phyloP scores from a whole-genome alignment of 2,113 vertebrate genomes.

The Pleuronectes platessa region DNA sequence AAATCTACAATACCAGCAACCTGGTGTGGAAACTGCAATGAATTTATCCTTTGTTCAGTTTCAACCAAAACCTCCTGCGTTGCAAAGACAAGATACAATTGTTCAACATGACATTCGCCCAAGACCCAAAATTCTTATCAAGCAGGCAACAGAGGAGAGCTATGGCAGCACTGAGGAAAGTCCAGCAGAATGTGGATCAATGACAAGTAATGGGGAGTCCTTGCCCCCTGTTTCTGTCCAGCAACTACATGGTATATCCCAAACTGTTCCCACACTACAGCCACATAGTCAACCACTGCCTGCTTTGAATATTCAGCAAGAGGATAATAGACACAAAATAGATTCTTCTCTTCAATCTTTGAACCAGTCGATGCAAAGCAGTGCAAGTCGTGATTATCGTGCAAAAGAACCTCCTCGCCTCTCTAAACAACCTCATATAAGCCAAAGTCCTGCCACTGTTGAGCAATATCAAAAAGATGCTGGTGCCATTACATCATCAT shows the following conservation, averaged over 20 bases:
- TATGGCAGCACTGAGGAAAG: slow-evolving; percentile 61
- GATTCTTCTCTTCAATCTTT: slow-evolving; percentile 5
- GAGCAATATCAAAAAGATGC: slow-evolving; percentile 22
- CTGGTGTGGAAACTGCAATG: slow-evolving; percentile 1
- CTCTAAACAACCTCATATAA: slow-evolving; percentile 22
- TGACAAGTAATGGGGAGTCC: slow-evolving; percentile 2
- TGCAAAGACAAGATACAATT: slow-evolving; percentile 45
- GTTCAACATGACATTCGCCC: slow-evolving; percentile 31
- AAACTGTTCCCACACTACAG: slow-evolving; percentile 24
- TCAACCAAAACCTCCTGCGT: slow-evolving; percentile 12
- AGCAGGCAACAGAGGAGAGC: slow-evolving; percentile 75
- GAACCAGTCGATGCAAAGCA: slow-evolving; percentile 19
- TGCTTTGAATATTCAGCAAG: slow-evolving; percentile 27
- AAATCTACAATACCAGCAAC: slow-evolving; percentile 45
- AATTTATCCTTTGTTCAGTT: background rate
- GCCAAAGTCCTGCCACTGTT: slow-evolving; percentile 10
- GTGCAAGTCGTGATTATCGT: background rate
- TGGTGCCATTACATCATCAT: slow-evolving; percentile 17
- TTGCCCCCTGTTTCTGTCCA: background rate
- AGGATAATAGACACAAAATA: background rate
- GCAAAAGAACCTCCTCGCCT: slow-evolving; percentile 26
- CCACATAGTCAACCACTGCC: background rate
- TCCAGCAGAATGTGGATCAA: slow-evolving; percentile 23
- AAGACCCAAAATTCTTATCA: slow-evolving; percentile 74
- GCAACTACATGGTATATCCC: slow-evolving; percentile 1